Conservation (phyloP, 37 sponge, comb jelly and placozoan species). For the Crambe crambe region DNA sequence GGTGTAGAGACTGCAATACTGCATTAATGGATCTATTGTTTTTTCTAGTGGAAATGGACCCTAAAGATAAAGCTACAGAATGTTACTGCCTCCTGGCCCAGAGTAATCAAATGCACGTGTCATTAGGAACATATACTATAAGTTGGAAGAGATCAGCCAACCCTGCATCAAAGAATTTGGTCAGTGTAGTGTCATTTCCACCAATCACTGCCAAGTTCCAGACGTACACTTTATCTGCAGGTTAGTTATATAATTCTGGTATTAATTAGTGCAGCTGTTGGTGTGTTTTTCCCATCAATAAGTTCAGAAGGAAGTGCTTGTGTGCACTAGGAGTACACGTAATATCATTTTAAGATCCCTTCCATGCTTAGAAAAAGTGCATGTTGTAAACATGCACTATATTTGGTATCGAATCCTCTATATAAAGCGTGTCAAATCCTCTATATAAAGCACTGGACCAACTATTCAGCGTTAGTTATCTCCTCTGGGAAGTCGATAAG, state of each 20-base stretch:
- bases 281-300: no score
- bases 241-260: constrained; percentile 10
- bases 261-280: no score
- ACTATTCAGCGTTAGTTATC: no score
- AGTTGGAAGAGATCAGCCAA: constrained; percentile 33
- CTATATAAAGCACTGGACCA: no score
- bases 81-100: constrained; percentile 19
- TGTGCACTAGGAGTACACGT: not conserved
- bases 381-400: not conserved
- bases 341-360: not conserved
- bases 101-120: not conserved
- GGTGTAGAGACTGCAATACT: not conserved
- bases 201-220: constrained; percentile 14
- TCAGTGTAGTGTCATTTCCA: constrained; percentile 30
- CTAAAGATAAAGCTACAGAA: constrained; percentile 38
- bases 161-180: not conserved
- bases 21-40: not conserved
- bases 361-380: not conserved
- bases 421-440: no score
- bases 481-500: no score
- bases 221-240: constrained; percentile 33
- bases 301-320: no score
- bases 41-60: constrained; percentile 42
- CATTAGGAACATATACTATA: constrained; percentile 38
- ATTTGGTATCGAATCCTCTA: no score